Evolutionary conservation across 2,888 invertebrate genomes (phyloP), one percentile per base, ranked within the genome.

Genomic region (Chironomus tentans): DNA sequence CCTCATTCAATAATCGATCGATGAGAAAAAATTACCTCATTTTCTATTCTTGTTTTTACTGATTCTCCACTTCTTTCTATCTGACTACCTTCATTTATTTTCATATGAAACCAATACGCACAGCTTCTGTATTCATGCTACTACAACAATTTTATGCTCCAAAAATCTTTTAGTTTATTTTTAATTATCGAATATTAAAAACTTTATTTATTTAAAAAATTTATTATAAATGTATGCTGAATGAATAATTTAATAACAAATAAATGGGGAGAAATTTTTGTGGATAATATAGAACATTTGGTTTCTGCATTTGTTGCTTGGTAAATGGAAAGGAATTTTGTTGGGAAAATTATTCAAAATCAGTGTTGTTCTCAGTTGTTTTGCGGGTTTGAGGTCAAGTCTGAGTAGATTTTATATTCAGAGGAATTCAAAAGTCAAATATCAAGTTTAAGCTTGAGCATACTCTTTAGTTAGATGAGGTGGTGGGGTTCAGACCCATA

Each of bases 131-230:
- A 7, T 15, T 18, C 18, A 56, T 56, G 56, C 50, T 50, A 12
- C 56, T 15, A 56, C 56, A 56, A 65, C 24, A 65, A 70, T 70
- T 70, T 70, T 70, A 47, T 28, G 70, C 70, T 70, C 70, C 70
- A 70, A 47, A 70, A 70, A 47, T 70, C 48, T 70, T 70, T 65
- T 22, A 65, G 65, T 21, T 24, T 65, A 65, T 65, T 65, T 65
- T 65, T 65, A 65, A 65, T 65, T 65, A 65, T 65, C 65, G 65
- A 65, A 65, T 65, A 24, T 65, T 65, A 65, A 65, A 24, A 65
- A 10, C 6, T 13, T 65, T 62, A 21, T 24, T 38, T 38, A 38
- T 38, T 38, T 38, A 38, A 38, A 7, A 38, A 38, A 38, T 3
- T 38, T 38, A 38, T 38, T 38, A 38, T 38, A 4, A 38, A 38